These are phyloP conservation scores for Eidolon helvum DNA, from an alignment of 2,113 vertebrate genomes.

Conservation along the genomic window DNA sequence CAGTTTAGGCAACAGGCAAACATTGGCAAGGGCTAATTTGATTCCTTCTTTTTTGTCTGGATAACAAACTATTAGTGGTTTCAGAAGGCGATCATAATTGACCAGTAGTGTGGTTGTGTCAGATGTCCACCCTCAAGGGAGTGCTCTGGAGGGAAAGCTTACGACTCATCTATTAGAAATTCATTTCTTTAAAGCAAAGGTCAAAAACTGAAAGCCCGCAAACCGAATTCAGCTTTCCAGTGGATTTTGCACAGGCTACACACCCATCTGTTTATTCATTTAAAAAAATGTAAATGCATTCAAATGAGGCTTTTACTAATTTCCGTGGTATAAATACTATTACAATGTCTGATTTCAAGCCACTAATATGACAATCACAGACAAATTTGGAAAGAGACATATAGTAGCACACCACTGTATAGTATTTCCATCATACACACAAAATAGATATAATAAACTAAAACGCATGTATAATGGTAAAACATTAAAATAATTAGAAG, in stretches of 20 bases:
- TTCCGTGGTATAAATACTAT: background rate
- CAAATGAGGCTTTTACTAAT: background rate
- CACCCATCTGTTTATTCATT: background rate
- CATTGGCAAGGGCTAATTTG: background rate
- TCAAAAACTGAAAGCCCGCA: background rate
- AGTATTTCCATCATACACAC: background rate
- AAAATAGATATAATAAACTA: background rate
- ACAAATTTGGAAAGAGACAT: background rate
- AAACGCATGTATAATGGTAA: background rate
- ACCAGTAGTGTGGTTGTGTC: background rate
- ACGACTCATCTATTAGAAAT: background rate
- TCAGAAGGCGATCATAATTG: background rate
- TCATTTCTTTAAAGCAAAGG: background rate
- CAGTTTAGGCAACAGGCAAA: background rate
- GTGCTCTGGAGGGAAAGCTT: background rate
- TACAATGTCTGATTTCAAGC: background rate
- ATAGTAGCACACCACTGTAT: background rate
- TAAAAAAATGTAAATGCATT: background rate
- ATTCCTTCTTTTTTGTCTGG: background rate
- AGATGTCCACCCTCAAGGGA: background rate
- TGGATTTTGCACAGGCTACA: background rate
- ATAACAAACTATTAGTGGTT: background rate
- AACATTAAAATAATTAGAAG: background rate
- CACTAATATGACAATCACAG: background rate
- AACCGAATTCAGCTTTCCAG: background rate